Percentiles rank a stretch among this genome's conserved stretches.
These are phyloP conservation scores for Antigone vipio DNA, from an alignment of 2,113 vertebrate species.

Conservation along the genomic window DNA sequence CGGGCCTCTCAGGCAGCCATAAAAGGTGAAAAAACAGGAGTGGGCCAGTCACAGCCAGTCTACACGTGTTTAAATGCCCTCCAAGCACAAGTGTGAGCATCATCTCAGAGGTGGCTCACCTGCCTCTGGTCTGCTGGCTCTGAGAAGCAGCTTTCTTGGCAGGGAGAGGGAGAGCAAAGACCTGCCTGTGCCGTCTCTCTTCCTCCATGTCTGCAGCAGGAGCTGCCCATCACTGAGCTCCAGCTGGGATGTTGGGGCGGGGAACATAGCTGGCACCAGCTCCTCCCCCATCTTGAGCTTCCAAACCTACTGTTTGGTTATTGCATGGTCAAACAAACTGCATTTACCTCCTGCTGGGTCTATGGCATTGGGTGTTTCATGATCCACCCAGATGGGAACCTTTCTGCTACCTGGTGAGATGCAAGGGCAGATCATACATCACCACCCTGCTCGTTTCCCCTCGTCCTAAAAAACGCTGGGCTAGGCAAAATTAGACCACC, in stretches of 20 bases:
- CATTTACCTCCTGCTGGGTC: not conserved
- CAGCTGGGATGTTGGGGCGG: accelerated
- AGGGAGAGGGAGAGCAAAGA: not conserved
- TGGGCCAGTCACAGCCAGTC: not conserved
- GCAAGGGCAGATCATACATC: not conserved
- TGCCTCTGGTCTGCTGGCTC: not conserved
- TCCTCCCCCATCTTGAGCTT: not conserved
- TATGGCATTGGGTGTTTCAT: not conserved
- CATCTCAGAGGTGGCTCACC: not conserved
- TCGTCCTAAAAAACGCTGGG: not conserved
- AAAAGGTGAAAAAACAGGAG: not conserved
- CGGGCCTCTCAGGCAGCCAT: not conserved
- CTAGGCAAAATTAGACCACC: not conserved
- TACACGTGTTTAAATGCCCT: not conserved
- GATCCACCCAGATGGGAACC: not conserved
- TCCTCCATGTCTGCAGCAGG: not conserved
- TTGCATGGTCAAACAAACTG: not conserved
- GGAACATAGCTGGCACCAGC: not conserved
- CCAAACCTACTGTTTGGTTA: not conserved
- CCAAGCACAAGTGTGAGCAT: not conserved
- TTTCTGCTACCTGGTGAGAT: not conserved
- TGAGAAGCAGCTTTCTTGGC: not conserved
- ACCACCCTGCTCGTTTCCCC: accelerated
- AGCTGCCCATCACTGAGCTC: not conserved
- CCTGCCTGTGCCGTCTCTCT: not conserved